These are phyloP conservation scores for Paramormyrops hopkinsi DNA, from an alignment of 2,797 vertebrate species.

Conservation along the genomic window DNA sequence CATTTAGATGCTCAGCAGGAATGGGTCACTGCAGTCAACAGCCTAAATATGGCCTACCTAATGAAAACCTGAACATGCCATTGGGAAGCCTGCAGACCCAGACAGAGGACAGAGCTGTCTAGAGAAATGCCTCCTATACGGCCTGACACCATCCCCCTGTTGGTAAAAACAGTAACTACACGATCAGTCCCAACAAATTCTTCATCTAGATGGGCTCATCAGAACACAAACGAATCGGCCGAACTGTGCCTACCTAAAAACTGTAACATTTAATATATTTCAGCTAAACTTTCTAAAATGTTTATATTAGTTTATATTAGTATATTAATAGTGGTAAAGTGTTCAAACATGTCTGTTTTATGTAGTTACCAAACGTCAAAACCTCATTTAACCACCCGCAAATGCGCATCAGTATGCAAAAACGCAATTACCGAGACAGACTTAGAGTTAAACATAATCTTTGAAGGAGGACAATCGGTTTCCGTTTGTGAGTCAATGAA, in stretches of 20 bases:
- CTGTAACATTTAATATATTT: background rate
- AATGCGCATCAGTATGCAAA: background rate
- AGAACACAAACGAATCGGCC: background rate
- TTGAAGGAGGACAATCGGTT: background rate
- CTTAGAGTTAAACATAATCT: background rate
- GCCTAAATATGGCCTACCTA: background rate
- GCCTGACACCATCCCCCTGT: background rate
- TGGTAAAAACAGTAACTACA: background rate
- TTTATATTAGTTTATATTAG: background rate
- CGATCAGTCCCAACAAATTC: background rate
- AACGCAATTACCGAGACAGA: background rate
- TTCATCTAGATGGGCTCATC: background rate
- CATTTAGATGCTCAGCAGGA: constrained; percentile 5
- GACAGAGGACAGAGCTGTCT: background rate
- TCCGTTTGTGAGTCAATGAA: background rate
- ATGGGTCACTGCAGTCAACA: background rate
- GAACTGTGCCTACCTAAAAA: background rate
- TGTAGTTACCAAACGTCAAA: background rate
- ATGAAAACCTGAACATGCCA: background rate
- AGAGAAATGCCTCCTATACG: background rate
- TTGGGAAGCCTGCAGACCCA: background rate
- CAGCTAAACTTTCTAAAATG: background rate
- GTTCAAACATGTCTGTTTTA: background rate
- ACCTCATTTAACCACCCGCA: background rate
- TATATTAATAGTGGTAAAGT: background rate